Conservation (phyloP, 2,888 invertebrate species). For the Gryllus longicercus region DNA sequence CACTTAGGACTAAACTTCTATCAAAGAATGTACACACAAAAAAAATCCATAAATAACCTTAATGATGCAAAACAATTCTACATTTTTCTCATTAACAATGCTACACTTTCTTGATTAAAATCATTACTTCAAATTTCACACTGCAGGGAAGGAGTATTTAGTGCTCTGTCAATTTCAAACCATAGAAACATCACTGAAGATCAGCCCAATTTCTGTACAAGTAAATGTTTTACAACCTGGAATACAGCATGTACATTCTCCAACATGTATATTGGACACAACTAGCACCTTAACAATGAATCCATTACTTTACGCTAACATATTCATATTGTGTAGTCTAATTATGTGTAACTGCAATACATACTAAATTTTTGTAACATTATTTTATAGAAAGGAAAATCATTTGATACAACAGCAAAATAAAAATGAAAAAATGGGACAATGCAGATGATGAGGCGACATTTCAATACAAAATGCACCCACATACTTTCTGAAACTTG, state of each 20-base stretch:
- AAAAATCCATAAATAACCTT: neutral
- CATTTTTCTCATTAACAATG: no score
- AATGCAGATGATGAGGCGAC: neutral
- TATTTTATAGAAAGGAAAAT: neutral
- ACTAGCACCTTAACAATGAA: conserved; percentile 1
- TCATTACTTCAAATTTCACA: neutral
- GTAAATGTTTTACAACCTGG: neutral
- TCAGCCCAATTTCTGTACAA: conserved; percentile 4
- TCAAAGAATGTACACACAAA: neutral
- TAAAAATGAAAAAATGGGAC: neutral
- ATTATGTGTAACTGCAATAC: neutral
- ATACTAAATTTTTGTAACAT: neutral
- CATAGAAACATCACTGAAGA: neutral
- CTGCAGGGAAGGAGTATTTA: neutral
- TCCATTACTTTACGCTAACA: neutral
- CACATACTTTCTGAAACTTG: neutral
- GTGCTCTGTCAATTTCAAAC: no score
- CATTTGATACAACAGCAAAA: neutral
- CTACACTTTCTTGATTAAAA: neutral
- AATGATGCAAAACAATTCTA: neutral
- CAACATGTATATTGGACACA: neutral
- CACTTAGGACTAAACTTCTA: neutral
- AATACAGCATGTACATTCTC: neutral
- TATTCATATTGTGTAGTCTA: neutral
- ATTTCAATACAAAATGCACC: neutral